Conservation (phyloP, 1,140 invertebrate species). For the Heliothis subflexa region DNA sequence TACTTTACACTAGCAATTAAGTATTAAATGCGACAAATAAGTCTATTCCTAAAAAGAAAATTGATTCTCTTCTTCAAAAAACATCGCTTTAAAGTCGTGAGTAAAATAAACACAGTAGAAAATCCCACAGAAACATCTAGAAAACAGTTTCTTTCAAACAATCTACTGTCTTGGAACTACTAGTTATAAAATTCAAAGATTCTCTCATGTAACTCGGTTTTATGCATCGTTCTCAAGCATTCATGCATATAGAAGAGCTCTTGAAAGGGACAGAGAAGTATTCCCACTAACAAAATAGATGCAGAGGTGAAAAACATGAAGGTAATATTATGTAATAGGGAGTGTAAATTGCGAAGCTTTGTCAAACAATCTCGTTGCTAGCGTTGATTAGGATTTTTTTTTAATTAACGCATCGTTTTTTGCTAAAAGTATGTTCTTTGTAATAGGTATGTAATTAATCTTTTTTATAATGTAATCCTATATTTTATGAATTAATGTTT, state of each 20-base stretch:
- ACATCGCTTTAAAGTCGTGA: background rate
- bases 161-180: constrained; percentile 4
- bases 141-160: constrained; percentile 14
- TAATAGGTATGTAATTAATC: too few species aligned
- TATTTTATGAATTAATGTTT: too few species aligned
- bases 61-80: background rate
- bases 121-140: background rate
- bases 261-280: constrained; percentile 14
- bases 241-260: constrained; percentile 39
- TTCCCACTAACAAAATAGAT: constrained; percentile 13
- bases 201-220: constrained; percentile 3
- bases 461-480: too few species aligned
- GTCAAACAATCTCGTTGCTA: background rate
- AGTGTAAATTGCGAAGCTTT: constrained; percentile 1
- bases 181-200: constrained; percentile 36
- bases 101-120: background rate
- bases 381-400: constrained; percentile 20
- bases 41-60: background rate
- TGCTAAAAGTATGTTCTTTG: too few species aligned
- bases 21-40: too few species aligned
- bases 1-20: too few species aligned
- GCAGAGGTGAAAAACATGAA: constrained; percentile 25
- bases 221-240: constrained; percentile 25
- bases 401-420: background rate
- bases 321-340: constrained; percentile 5